Conservation (phyloP, 2,113 vertebrate species). For the Neolamprologus modestus region DNA sequence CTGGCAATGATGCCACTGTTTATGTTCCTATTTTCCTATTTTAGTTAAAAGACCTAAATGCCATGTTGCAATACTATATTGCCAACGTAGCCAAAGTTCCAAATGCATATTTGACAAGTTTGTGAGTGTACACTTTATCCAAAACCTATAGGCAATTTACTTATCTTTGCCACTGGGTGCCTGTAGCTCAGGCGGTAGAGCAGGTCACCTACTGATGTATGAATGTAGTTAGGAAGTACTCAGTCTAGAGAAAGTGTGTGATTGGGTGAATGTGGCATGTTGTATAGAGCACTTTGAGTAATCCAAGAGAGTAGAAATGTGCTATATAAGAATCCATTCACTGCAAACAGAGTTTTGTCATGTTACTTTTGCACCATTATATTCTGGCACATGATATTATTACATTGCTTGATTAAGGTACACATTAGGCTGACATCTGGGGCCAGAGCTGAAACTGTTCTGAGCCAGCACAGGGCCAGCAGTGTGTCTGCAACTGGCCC, state of each 20-base stretch:
- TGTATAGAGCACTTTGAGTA: not conserved
- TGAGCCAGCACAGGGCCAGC: not conserved
- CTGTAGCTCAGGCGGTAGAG: not conserved
- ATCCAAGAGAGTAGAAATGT: not conserved
- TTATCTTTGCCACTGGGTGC: not conserved
- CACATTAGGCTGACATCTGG: not conserved
- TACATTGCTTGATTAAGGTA: not conserved
- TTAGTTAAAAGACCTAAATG: not conserved
- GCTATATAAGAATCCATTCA: not conserved
- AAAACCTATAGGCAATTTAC: not conserved
- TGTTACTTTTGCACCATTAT: not conserved
- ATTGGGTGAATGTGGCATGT: not conserved
- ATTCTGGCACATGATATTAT: not conserved
- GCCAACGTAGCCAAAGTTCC: not conserved
- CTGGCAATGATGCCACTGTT: not conserved
- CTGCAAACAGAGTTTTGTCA: not conserved
- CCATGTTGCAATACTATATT: not conserved
- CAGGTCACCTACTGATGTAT: not conserved
- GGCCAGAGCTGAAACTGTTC: not conserved
- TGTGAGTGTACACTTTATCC: not conserved
- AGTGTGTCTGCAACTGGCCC: no score
- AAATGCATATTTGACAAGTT: not conserved
- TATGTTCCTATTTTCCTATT: not conserved
- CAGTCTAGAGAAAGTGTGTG: not conserved
- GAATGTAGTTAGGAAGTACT: not conserved